phyloP scores from a whole-genome alignment of 2,113 vertebrate genomes.

The Sceloporus undulatus region DNA sequence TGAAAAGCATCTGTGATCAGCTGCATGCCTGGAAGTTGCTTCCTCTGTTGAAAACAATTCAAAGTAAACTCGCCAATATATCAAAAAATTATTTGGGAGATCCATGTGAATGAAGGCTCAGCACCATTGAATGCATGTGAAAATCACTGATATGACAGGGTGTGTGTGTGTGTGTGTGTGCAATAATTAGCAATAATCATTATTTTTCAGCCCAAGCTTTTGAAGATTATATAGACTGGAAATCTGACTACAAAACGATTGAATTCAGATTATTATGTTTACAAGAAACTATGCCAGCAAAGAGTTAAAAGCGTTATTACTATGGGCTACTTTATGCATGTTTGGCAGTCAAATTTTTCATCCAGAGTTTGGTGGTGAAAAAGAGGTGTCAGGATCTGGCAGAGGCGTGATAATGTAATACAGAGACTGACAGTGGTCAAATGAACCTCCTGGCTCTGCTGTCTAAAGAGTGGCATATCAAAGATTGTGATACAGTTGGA shows the following conservation, averaged over 20 bases:
- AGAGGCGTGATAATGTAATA: conserved; percentile 16
- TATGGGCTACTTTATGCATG: conserved; percentile 52
- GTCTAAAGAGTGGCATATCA: conserved; percentile 58
- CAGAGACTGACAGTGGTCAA: conserved; percentile 61
- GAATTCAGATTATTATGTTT: conserved; percentile 14
- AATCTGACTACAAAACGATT: not conserved
- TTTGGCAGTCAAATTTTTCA: conserved; percentile 35
- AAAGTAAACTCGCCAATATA: not conserved
- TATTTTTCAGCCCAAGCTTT: no score
- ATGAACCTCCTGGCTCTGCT: conserved; percentile 41
- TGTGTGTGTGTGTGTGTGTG: not conserved
- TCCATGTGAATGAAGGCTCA: not conserved
- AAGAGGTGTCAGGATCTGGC: conserved; percentile 50
- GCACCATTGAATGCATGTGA: not conserved
- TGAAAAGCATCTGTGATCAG: not conserved
- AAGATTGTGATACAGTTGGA: conserved; percentile 26
- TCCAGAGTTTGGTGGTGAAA: conserved; percentile 30
- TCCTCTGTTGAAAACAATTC: not conserved
- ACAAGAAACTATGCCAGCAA: conserved; percentile 8
- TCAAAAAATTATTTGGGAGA: not conserved
- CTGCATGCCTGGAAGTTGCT: not conserved
- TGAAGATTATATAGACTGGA: not conserved
- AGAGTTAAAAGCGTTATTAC: conserved; percentile 31
- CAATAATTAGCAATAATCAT: not conserved
- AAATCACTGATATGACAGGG: no score